Base-by-base conservation (phyloP, 2,797 vertebrate species). In the Cephalopachus bancanus region DNA sequence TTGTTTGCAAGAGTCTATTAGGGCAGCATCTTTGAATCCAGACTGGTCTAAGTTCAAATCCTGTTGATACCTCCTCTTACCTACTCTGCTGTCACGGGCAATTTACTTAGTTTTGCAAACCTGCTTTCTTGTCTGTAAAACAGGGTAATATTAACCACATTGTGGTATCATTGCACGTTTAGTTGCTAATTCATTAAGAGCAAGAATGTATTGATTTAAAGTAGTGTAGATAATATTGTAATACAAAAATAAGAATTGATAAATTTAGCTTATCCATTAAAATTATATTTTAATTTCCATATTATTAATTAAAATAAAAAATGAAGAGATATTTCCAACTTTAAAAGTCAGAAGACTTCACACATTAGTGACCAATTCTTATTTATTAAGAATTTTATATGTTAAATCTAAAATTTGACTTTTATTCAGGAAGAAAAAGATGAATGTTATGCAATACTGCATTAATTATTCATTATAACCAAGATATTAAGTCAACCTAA, bases 321-420 rank as follows among this genome's bases (percentile, higher is more conserved):
- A 30, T 74, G 20, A 95, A 94, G 33, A 92, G 93, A 91, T 69
- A 55, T 10, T 84, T 93, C 10, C 57, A 59, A 95, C 91, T 88
- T 95, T 57, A 69, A 80, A 97, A 95, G 44, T 79, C 67, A 96
- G 28, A 95, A 10, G 87, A 93, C 51, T 92, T 96, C 17, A 79
- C 14, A 93, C 83, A 3, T 71, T 93, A 11, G 17, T 67, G 88
- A 19, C 26, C 93, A 96, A 76, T 94, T 75, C 55, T 80, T 94
- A 67, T 53, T 88, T 89, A 62, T 69, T 81, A 85, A 95, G 17
- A 69, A 30, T 72, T 87, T 90, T 81, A 22, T 60, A 49, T 75
- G 67, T 79, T 85, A 90, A 55, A 64, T 76, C 69, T 89, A 83
- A 91, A 94, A 44, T 90, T 92, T 80, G 3, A 5, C 37, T 62